A percentile compares a stretch with the other conserved stretches of the same genome.
Conservation (phyloP, 2,113 vertebrate genomes). For the Microtus montanus region DNA sequence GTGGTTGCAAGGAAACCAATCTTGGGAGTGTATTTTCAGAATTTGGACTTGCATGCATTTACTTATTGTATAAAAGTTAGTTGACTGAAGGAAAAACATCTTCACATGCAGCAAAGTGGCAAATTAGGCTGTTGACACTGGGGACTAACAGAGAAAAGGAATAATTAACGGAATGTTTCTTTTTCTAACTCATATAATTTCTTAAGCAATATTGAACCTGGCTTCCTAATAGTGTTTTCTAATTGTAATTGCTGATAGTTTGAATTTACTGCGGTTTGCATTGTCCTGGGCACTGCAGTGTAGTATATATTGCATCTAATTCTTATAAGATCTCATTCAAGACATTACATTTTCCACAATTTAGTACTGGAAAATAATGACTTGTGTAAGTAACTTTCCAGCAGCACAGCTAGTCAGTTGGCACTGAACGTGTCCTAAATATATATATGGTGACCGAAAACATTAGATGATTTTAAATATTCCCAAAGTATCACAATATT, state of each 20-base stretch:
- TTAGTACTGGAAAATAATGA: conserved; percentile 34
- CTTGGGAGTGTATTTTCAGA: conserved; percentile 34
- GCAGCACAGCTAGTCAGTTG: not conserved
- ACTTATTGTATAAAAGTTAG: conserved; percentile 44
- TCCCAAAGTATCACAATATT: not conserved
- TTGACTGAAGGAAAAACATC: conserved; percentile 39
- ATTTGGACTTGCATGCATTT: not conserved
- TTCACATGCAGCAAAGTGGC: conserved; percentile 41
- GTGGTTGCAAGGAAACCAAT: conserved; percentile 41
- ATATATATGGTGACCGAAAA: not conserved
- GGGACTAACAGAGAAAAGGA: conserved; percentile 1
- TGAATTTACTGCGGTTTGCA: not conserved
- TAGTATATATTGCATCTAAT: not conserved
- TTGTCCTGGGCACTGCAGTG: not conserved
- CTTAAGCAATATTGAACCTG: not conserved
- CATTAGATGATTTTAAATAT: not conserved
- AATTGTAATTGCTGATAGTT: not conserved
- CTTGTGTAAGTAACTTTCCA: not conserved
- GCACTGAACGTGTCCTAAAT: not conserved
- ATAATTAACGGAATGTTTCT: not conserved
- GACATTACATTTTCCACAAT: not conserved
- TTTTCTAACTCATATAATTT: conserved; percentile 29
- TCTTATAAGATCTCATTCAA: not conserved
- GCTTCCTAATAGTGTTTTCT: not conserved
- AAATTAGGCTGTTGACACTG: conserved; percentile 37